phyloP scores from a whole-genome alignment of 2,797 vertebrate species.

The Danio tinwini region DNA sequence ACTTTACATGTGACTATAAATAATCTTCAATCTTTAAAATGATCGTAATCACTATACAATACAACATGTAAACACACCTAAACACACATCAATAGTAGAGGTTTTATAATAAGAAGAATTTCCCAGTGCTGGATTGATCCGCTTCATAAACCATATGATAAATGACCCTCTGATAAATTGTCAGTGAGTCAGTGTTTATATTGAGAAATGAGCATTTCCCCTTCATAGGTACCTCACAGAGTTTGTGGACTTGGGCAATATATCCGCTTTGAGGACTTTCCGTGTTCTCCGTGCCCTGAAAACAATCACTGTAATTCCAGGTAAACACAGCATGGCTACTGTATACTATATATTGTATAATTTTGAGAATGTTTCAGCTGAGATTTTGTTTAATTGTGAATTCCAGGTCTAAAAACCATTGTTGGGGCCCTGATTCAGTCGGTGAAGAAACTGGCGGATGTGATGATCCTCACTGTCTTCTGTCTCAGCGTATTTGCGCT shows the following conservation, averaged over 20 bases:
- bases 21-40: too few relatives aligned
- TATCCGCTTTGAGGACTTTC: constrained; percentile 94
- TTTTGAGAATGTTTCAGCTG: background rate
- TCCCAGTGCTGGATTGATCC: too few relatives aligned
- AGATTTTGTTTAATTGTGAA: background rate
- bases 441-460: constrained; percentile 91
- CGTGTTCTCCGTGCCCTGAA: constrained; percentile 96
- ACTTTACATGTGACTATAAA: too few relatives aligned
- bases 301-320: constrained; percentile 96
- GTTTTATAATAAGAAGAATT: too few relatives aligned
- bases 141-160: too few relatives aligned
- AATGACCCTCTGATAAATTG: too few relatives aligned
- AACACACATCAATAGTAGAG: too few relatives aligned
- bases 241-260: constrained; percentile 92
- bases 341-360: background rate
- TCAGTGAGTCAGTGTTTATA: too few relatives aligned
- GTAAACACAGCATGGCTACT: constrained; percentile 69
- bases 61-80: too few relatives aligned
- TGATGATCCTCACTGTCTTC: constrained; percentile 96
- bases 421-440: constrained; percentile 94
- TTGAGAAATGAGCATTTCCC: background rate
- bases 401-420: constrained; percentile 90
- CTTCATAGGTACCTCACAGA: constrained; percentile 87
- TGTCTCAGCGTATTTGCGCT: constrained; percentile 92
- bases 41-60: too few relatives aligned